Evolutionary conservation across 2,797 vertebrate species (phyloP), one percentile per base, ranked within the genome.

Genomic region (Propithecus perrieri): DNA sequence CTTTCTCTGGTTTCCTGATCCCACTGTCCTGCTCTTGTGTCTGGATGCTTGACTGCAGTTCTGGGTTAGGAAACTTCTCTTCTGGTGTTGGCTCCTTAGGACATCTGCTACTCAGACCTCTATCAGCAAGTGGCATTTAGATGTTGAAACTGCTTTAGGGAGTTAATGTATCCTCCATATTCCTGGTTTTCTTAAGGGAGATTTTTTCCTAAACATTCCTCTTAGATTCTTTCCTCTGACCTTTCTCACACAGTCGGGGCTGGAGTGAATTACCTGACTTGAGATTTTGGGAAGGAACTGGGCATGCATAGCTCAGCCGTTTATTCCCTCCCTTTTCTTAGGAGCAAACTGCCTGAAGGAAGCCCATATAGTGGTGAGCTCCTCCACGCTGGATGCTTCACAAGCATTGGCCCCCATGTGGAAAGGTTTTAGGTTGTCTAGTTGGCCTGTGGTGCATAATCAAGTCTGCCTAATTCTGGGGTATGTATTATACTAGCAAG

Each of bases 321-420:
- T 67, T 65, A 38, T 50, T 59, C 20, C 26, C n/a, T 74, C n/a
- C 28, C 65, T 79, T 48, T 94, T 13, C 41, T 67, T 89, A 38
- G 81, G 43, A 95, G 59, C 41, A 38, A 55, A 46, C 24, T 89
- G 18, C n/a, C 88, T 61, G 22, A 53, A 67, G 28, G 50, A 89
- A 55, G 43, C 7, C 33, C 63, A 28, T 4, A 4, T 2, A 3
- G 18, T 5, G 2, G 43, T 15, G 0, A 0, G 17, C 5, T 55
- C 5, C 14, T 48, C 46, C 9, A 0, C 7, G 48, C 41, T n/a
- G 13, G 30, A 8, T 28, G n/a, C 38, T 41, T 50, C 22, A 15
- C 24, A 86, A 28, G 7, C 1, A 24, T 10, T 50, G 50, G 33
- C 7, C 46, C 30, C 28, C 0, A 1, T 0, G 5, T 50, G 30